Conservation (phyloP, 2,888 invertebrate genomes). For the Pammene fasciana region DNA sequence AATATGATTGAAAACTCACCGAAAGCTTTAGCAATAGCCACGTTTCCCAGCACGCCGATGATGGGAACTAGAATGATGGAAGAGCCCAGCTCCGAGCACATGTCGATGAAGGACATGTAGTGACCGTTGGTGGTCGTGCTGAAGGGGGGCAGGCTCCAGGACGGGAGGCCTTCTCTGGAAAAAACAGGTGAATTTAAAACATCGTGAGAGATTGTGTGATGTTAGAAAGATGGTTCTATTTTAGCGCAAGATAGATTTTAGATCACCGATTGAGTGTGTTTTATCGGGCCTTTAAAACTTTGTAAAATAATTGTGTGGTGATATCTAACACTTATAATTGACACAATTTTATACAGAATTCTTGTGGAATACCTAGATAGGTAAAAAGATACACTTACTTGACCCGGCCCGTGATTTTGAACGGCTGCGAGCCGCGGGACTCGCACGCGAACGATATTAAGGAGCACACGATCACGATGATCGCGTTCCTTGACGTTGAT, state of each 20-base stretch:
- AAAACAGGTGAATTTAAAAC: background rate
- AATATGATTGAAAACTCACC: slow-evolving; percentile 77
- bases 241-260: too few species aligned
- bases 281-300: too few species aligned
- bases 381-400: slow-evolving; percentile 64
- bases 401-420: slow-evolving; percentile 89
- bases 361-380: too few species aligned
- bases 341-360: too few species aligned
- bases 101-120: slow-evolving; percentile 85
- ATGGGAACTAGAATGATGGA: slow-evolving; percentile 94
- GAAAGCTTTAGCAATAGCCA: slow-evolving; percentile 98
- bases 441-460: slow-evolving; percentile 86
- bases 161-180: slow-evolving; percentile 87
- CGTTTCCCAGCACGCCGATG: slow-evolving; percentile 95
- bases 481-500: slow-evolving; percentile 92
- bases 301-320: too few species aligned
- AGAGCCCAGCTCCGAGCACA: slow-evolving; percentile 91
- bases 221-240: too few species aligned
- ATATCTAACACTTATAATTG: too few species aligned
- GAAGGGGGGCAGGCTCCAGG: slow-evolving; percentile 87
- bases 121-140: slow-evolving; percentile 84
- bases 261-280: too few species aligned
- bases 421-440: slow-evolving; percentile 81
- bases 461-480: slow-evolving; percentile 90
- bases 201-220: background rate